These are phyloP conservation scores for Onychorhynchus coronatus DNA, from an alignment of 2,113 vertebrate genomes.

Conservation along the genomic window DNA sequence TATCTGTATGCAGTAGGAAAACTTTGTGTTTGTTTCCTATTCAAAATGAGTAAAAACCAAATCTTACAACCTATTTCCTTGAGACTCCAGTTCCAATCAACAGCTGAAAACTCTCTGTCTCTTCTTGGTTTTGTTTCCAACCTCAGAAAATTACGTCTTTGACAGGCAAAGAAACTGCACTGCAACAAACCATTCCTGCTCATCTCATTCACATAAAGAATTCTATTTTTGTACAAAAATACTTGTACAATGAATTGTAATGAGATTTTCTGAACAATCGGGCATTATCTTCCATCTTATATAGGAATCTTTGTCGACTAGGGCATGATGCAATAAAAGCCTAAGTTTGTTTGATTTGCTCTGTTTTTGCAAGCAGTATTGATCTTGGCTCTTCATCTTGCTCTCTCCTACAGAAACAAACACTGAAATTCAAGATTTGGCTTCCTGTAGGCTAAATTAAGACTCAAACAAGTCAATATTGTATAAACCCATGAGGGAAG, in stretches of 20 bases:
- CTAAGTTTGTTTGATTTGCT: neutral
- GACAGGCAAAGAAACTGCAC: neutral
- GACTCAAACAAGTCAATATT: conserved; percentile 24
- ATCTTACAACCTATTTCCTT: neutral
- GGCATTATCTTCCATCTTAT: conserved; percentile 16
- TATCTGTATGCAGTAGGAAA: neutral
- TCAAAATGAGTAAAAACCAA: neutral
- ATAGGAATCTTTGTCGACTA: neutral
- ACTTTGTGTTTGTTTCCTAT: neutral
- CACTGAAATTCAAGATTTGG: conserved; percentile 18
- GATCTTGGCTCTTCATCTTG: conserved; percentile 17
- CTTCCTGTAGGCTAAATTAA: conserved; percentile 23
- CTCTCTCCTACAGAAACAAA: conserved; percentile 42
- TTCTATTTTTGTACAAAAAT: conserved; percentile 7
- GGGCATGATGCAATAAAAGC: neutral
- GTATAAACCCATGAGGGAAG: neutral
- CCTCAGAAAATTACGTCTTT: neutral
- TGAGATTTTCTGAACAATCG: neutral
- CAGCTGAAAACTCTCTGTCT: neutral
- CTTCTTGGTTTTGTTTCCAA: neutral
- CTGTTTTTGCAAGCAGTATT: conserved; percentile 23
- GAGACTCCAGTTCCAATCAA: neutral
- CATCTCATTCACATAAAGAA: neutral
- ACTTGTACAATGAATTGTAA: neutral
- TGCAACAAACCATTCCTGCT: neutral